Evolutionary conservation across 2,113 vertebrate genomes (phyloP).

Genomic region (Neotoma lepida): DNA sequence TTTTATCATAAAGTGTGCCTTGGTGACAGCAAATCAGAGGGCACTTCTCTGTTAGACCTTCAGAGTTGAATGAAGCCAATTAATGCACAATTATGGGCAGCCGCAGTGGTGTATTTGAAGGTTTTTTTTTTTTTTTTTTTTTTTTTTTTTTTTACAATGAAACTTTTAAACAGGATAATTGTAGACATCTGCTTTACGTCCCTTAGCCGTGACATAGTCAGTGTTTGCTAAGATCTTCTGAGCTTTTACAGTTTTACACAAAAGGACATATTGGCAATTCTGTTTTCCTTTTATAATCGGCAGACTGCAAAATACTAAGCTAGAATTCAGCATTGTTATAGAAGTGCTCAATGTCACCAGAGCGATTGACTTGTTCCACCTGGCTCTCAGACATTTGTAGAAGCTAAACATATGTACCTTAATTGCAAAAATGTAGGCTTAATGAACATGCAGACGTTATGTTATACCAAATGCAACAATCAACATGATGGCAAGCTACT

Average conservation of each 20-base stretch:
- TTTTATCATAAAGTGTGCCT: conserved; percentile 36
- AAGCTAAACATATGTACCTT: conserved; percentile 78
- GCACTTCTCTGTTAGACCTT: background rate
- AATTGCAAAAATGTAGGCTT: conserved; percentile 79
- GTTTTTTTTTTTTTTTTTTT: conserved; percentile 73
- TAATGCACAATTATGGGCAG: conserved; percentile 57
- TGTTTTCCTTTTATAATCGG: conserved; percentile 73
- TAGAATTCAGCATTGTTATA: conserved; percentile 73
- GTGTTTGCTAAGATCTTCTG: conserved; percentile 67
- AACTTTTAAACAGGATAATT: conserved; percentile 70
- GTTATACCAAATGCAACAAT: conserved; percentile 77
- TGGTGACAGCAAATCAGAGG: conserved; percentile 49
- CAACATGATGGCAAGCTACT: conserved; percentile 74
- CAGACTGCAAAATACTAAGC: conserved; percentile 75
- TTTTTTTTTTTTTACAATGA: conserved; percentile 75
- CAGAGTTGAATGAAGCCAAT: conserved; percentile 61
- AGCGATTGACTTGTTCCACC: conserved; percentile 81
- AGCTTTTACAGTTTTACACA: conserved; percentile 75
- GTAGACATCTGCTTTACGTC: conserved; percentile 72
- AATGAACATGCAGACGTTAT: conserved; percentile 76
- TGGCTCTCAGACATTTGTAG: conserved; percentile 79
- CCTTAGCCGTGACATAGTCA: conserved; percentile 54
- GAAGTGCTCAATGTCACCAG: conserved; percentile 77
- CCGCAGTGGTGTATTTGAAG: conserved; percentile 68
- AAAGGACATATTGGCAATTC: conserved; percentile 73